Conservation (phyloP, 53 echinoderm and acorn worm species). For the Paracentrotus lividus region DNA sequence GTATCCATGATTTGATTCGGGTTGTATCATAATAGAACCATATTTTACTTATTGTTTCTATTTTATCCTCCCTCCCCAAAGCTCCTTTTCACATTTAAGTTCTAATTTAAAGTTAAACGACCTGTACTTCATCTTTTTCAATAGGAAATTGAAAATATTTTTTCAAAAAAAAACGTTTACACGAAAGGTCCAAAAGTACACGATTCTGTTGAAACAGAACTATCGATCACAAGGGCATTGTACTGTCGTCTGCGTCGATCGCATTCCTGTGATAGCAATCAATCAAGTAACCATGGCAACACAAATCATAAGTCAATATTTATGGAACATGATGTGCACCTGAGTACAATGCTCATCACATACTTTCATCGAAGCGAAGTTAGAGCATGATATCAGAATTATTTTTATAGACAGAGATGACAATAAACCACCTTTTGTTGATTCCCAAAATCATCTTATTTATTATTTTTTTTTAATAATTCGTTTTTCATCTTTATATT, state of each 20-base stretch:
- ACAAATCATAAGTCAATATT: not conserved
- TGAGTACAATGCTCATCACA: too few relatives aligned
- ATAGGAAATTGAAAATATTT: not conserved
- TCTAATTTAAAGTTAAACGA: not conserved
- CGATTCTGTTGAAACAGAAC: not conserved
- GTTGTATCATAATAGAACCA: too few relatives aligned
- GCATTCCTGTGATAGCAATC: not conserved
- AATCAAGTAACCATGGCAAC: constrained; percentile 37
- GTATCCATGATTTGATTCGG: too few relatives aligned
- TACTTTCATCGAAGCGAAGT: too few relatives aligned
- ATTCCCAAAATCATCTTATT: not conserved
- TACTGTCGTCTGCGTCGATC: not conserved
- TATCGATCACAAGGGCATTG: constrained; percentile 26
- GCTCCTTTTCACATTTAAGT: too few relatives aligned
- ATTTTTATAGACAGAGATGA: not conserved
- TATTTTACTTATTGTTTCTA: not conserved
- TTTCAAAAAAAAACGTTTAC: not conserved
- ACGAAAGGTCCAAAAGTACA: constrained; percentile 19
- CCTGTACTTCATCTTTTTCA: not conserved
- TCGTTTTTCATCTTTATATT: too few relatives aligned
- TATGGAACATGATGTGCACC: too few relatives aligned
- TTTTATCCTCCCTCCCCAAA: not conserved
- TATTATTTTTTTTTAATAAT: not conserved
- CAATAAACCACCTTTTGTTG: not conserved
- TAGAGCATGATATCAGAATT: too few relatives aligned